Evolutionary conservation across 2,888 invertebrate species (phyloP), one percentile per base, ranked within the genome.

Genomic region (Napeogenes sylphis): DNA sequence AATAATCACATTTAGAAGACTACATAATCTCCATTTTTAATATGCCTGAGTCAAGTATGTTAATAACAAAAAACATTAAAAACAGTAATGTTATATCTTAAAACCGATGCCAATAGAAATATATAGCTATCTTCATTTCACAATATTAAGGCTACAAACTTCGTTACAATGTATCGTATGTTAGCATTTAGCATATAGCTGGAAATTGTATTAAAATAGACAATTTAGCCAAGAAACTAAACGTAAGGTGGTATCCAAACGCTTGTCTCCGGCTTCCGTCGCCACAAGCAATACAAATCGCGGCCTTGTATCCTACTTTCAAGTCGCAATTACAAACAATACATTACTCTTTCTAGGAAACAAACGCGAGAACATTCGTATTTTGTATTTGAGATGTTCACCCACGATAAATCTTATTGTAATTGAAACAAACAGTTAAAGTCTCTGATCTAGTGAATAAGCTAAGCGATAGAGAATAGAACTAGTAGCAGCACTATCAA

Each of bases 271-370:
- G 70, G 68, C 72, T 75, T 75, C 75, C 69, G 71, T 71, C 69
- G 66, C 68, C 63, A 59, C 70, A 66, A 67, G 73, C 71, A 72
- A 73, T 70, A 71, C 70, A 62, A 70, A 70, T 73, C 69, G 69
- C 67, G 73, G 80, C 82, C 84, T 79, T 79, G 74, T 81, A 75
- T 67, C 77, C 81, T 71, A 83, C 78, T 82, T 84, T 82, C 75
- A 72, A 72, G 67, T 69, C 70, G 70, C 76, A 68, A 78, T 79
- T 79, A 75, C 66, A 76, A 77, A 81, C 77, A 80, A 78, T 76
- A 61, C 62, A 58, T 61, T 64, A 58, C 59, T 61, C 58, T 59
- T 59, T 51, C 63, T 55, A 57, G 55, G 67, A 72, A 75, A 75
- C 73, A 73, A 30, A 51, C 30, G 51, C 30, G 10, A 51, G 51